Percentiles rank a stretch among this genome's conserved stretches.
Evolutionary conservation across 2,797 vertebrate genomes (phyloP).

Genomic region (Uromys caudimaculatus): DNA sequence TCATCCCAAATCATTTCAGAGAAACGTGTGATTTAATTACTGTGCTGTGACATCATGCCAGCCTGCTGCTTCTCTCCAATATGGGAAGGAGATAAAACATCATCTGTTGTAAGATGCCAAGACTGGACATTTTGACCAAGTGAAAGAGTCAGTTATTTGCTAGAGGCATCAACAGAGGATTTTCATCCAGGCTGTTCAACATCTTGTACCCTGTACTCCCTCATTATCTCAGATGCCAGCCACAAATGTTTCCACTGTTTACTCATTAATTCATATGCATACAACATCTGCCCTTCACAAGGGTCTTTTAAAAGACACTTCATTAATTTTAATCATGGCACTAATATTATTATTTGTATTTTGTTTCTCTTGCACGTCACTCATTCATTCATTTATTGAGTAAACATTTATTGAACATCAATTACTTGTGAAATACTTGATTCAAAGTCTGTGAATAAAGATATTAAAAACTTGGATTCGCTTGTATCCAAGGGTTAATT

Average conservation of each 20-base stretch:
- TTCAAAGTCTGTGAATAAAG: slow-evolving; percentile 65
- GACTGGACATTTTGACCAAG: slow-evolving; percentile 50
- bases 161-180: slow-evolving; percentile 61
- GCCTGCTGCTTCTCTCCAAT: neutral
- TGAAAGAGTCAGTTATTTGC: slow-evolving; percentile 63
- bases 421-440: slow-evolving; percentile 60
- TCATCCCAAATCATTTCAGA: slow-evolving; percentile 20
- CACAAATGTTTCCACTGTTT: slow-evolving; percentile 49
- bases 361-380: slow-evolving; percentile 66
- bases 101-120: neutral
- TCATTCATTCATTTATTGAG: slow-evolving; percentile 67
- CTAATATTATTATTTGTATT: slow-evolving; percentile 69
- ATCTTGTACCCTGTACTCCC: slow-evolving; percentile 43
- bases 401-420: slow-evolving; percentile 74
- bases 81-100: slow-evolving; percentile 29
- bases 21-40: slow-evolving; percentile 49
- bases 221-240: slow-evolving; percentile 46
- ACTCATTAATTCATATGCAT: slow-evolving; percentile 69
- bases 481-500: neutral
- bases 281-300: slow-evolving; percentile 65
- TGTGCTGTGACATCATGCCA: neutral
- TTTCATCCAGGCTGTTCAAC: slow-evolving; percentile 30
- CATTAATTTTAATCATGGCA: slow-evolving; percentile 69
- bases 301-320: slow-evolving; percentile 66
- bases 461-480: neutral